Conservation (phyloP, 2,888 invertebrate genomes). For the Ceramica pisi region DNA sequence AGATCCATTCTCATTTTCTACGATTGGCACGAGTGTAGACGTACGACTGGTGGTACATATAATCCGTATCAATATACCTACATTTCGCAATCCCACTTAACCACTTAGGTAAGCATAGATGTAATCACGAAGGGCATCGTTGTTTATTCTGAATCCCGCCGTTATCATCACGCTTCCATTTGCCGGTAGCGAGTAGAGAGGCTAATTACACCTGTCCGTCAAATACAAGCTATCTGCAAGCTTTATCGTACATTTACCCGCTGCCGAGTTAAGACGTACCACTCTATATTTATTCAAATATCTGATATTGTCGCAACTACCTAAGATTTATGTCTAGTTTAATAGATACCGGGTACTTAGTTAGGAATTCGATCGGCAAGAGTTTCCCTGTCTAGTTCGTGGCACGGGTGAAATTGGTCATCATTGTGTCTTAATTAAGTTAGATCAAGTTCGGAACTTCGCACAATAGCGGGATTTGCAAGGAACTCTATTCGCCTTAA, state of each 20-base stretch:
- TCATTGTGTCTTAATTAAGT: slow-evolving; percentile 62
- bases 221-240: slow-evolving; percentile 78
- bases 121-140: slow-evolving; percentile 84
- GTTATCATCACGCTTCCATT: slow-evolving; percentile 81
- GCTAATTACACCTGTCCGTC: slow-evolving; percentile 89
- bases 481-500: slow-evolving; percentile 34
- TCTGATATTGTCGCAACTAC: slow-evolving; percentile 68
- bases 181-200: slow-evolving; percentile 76
- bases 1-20: slow-evolving; percentile 55
- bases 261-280: slow-evolving; percentile 67
- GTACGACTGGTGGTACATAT: slow-evolving; percentile 9
- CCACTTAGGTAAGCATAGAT: slow-evolving; percentile 75
- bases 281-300: slow-evolving; percentile 69
- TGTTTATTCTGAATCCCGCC: slow-evolving; percentile 79
- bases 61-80: slow-evolving; percentile 56
- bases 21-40: slow-evolving; percentile 24
- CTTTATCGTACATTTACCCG: slow-evolving; percentile 83
- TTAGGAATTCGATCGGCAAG: slow-evolving; percentile 54
- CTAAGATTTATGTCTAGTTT: slow-evolving; percentile 68
- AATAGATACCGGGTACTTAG: slow-evolving; percentile 66
- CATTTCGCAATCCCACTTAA: slow-evolving; percentile 79
- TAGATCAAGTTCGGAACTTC: slow-evolving; percentile 52
- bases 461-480: slow-evolving; percentile 46
- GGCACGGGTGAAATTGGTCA: slow-evolving; percentile 57
- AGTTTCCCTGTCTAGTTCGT: slow-evolving; percentile 64